Base-by-base conservation (phyloP, 2,797 vertebrate genomes). In the Triplophysa yarkandensis region DNA sequence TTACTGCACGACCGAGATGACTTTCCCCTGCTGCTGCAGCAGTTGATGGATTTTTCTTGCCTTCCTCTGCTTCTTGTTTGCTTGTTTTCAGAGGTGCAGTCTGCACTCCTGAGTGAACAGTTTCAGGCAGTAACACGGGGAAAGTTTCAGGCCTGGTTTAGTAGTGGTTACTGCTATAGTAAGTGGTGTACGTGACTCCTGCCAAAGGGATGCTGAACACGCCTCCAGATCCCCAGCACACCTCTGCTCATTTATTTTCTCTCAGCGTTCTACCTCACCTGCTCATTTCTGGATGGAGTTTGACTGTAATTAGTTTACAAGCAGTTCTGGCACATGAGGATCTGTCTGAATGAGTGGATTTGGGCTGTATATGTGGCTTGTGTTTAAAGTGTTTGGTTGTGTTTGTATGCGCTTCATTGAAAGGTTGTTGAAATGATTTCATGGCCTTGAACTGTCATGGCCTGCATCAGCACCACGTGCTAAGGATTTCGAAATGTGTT, bases 21-120 rank as follows among this genome's bases (percentile, higher is more conserved):
- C 55, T 63, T 39, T 74, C 48, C 54, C 60, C 70, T 70, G 60
- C 60, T 55, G 65, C 64, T 80, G 50, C n/a, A 58, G 44, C 43
- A 43, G 57, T 57, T 77, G 63, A 78, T 73, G 48, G 65, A 74
- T 73, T 70, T 65, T 67, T 66, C 55, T 60, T 61, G 46, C n/a
- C 34, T 63, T 57, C 19, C 44, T 46, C 64, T 73, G 23, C 70
- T 63, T 73, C 28, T 74, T 34, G 50, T 66, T 64, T 66, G 62
- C 62, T 65, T 57, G 71, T 57, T 74, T 74, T 74, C 28, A 34
- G 39, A 46, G 39, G 28, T 58, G 39, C 27, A 58, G 19, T 57
- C 28, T 36, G 11, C 16, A 66, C 36, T 66, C 27, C 19, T 44
- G 27, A 74, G 39, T 6, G 41, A 74, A 39, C 58, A 44, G 36